Evolutionary conservation across 1,140 invertebrate species (phyloP).

Genomic region (Euwallacea similis): DNA sequence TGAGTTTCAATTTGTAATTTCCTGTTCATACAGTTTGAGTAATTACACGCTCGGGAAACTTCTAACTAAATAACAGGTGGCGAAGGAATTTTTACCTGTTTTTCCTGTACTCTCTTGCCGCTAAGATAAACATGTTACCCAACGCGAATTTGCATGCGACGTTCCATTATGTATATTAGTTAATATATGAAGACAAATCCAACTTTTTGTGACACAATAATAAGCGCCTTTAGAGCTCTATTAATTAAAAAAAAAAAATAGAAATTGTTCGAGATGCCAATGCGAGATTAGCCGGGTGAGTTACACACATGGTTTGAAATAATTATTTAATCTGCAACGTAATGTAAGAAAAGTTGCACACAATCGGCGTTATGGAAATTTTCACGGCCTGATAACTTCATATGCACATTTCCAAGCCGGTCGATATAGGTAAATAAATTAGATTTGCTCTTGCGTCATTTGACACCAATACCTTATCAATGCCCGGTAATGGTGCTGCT

Average conservation of each 20-base stretch:
- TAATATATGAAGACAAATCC: too few species aligned
- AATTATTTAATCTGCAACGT: conserved; percentile 29
- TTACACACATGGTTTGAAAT: conserved; percentile 26
- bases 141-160: too few species aligned
- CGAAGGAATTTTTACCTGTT: conserved; percentile 20
- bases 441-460: conserved; percentile 10
- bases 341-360: conserved; percentile 21
- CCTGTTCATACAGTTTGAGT: conserved; percentile 25
- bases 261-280: too few species aligned
- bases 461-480: conserved; percentile 26
- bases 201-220: too few species aligned
- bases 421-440: conserved; percentile 23
- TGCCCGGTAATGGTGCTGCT: not conserved
- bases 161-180: too few species aligned
- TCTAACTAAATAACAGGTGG: conserved; percentile 19
- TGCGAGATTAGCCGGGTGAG: not conserved
- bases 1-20: conserved; percentile 32
- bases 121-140: not conserved
- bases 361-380: conserved; percentile 29
- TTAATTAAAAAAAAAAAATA: too few species aligned
- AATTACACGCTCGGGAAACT: conserved; percentile 28
- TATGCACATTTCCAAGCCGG: conserved; percentile 12
- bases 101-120: not conserved
- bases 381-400: conserved; percentile 33
- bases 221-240: too few species aligned